Percentiles rank a stretch among this genome's conserved stretches.
Conservation (phyloP, 2,113 vertebrate species). For the Erythrolamprus reginae region DNA sequence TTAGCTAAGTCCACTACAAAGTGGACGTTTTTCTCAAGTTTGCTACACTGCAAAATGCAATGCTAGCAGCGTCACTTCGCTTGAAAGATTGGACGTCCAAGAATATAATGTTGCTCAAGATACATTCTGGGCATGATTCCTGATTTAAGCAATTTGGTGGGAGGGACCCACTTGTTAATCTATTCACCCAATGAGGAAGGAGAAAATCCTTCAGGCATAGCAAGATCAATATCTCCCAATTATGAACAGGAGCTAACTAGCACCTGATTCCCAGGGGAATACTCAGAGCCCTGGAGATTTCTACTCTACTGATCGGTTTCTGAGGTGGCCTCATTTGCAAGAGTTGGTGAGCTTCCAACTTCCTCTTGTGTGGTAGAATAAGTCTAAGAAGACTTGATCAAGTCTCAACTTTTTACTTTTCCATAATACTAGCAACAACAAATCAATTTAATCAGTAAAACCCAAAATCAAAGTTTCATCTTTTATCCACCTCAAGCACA, state of each 20-base stretch:
- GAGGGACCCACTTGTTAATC: not conserved
- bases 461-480: no score
- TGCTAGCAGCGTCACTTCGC: not conserved
- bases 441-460: no score
- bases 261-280: not conserved
- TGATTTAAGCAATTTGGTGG: not conserved
- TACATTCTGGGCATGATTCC: not conserved
- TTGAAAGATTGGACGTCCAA: not conserved
- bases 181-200: not conserved
- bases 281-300: not conserved
- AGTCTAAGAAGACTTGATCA: no score
- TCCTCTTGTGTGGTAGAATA: no score
- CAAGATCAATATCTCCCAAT: not conserved
- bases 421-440: no score
- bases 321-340: not conserved
- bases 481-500: no score
- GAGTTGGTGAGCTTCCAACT: not conserved
- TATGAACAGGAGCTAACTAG: not conserved
- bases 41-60: not conserved
- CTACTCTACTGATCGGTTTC: not conserved
- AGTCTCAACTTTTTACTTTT: no score
- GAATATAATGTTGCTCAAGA: not conserved
- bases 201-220: not conserved
- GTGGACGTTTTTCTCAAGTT: not conserved
- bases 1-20: not conserved